These are phyloP conservation scores for Crioceris asparagi DNA, from an alignment of 2,888 invertebrate genomes.

Conservation along the genomic window DNA sequence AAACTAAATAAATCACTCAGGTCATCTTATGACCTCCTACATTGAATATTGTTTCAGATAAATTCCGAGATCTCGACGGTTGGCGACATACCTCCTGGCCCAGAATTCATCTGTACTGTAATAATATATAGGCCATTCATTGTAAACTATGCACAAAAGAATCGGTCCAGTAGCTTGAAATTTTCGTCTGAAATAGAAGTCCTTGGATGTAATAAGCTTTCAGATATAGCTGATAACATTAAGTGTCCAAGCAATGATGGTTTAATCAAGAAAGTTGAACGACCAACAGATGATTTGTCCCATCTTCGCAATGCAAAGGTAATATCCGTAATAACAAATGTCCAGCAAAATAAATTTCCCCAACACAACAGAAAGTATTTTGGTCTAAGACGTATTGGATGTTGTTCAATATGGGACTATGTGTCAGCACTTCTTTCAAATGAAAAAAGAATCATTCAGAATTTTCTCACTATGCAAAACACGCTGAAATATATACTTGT, in stretches of 20 bases:
- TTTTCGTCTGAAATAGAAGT: slow-evolving; percentile 49
- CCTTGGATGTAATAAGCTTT: slow-evolving; percentile 56
- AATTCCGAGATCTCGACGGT: background rate
- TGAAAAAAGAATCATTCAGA: no score
- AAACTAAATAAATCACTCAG: no score
- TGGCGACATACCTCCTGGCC: slow-evolving; percentile 20
- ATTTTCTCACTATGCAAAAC: no score
- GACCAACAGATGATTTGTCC: slow-evolving; percentile 20
- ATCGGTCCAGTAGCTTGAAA: slow-evolving; percentile 29
- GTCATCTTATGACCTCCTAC: no score
- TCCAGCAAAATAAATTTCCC: no score
- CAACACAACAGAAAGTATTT: no score
- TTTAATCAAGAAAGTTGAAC: slow-evolving; percentile 49
- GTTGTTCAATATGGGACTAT: no score
- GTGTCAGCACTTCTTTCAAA: no score
- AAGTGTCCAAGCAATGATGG: slow-evolving; percentile 60
- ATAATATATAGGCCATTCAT: slow-evolving; percentile 23
- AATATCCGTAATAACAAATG: slow-evolving; percentile 3
- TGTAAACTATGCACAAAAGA: slow-evolving; percentile 14
- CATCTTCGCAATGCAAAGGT: slow-evolving; percentile 21
- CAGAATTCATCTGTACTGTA: slow-evolving; percentile 23
- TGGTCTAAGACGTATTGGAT: no score
- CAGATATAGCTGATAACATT: slow-evolving; percentile 64
- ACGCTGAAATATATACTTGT: no score
- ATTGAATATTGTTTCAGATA: background rate